Conservation (phyloP, 2,797 vertebrate genomes). For the Scomberomorus guttatus region DNA sequence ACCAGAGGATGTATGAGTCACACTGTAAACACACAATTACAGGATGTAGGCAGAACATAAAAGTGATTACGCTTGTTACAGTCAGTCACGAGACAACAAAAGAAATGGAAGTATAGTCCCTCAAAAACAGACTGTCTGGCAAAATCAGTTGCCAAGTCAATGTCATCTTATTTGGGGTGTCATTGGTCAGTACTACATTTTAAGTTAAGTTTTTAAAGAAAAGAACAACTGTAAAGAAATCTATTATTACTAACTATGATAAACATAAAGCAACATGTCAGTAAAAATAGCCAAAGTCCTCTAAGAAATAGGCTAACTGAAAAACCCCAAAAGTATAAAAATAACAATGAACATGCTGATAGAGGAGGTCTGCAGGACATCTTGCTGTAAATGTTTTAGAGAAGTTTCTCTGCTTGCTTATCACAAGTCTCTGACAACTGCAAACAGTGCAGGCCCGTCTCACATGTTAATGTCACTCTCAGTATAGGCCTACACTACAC, state of each 20-base stretch:
- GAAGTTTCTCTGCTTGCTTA: constrained; percentile 48
- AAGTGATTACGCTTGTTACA: constrained; percentile 24
- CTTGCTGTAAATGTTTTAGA: constrained; percentile 35
- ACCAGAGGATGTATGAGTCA: constrained; percentile 41
- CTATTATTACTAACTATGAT: not conserved
- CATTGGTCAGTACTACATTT: not conserved
- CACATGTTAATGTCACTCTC: constrained; percentile 58
- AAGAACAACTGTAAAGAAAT: no score
- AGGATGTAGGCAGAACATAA: constrained; percentile 32
- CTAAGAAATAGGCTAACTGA: not conserved
- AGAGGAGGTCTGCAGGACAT: not conserved
- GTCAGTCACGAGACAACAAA: constrained; percentile 18
- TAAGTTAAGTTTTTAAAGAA: not conserved
- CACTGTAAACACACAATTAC: constrained; percentile 27
- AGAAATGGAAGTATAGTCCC: not conserved
- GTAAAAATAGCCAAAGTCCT: not conserved
- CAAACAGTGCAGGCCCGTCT: constrained; percentile 60
- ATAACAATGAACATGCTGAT: not conserved
- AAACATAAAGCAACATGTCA: not conserved
- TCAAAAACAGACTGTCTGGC: not conserved
- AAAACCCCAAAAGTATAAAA: not conserved
- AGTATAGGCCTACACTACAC: constrained; percentile 22
- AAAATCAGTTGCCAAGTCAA: not conserved
- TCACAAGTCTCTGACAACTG: constrained; percentile 65
- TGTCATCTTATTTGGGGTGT: not conserved